Percentiles rank a stretch among this genome's conserved stretches.
phyloP scores from a whole-genome alignment of 2,113 vertebrate species.

The Blennius ocellaris region DNA sequence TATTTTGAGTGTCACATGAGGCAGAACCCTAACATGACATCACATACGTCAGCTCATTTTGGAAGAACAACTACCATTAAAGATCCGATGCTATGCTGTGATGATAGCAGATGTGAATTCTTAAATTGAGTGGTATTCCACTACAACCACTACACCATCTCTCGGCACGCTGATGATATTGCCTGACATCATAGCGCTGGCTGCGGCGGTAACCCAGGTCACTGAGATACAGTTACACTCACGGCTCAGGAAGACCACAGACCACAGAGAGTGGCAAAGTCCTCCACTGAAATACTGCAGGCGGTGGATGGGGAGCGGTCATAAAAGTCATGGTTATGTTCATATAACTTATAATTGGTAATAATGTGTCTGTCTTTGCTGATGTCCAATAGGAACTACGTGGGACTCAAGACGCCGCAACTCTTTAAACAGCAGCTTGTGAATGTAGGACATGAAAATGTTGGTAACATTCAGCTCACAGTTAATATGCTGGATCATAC shows the following conservation, averaged over 20 bases:
- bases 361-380: background rate
- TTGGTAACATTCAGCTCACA: conserved; percentile 11
- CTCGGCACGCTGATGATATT: conserved; percentile 20
- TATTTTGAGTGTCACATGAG: conserved; percentile 2
- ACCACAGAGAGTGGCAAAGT: conserved; percentile 22
- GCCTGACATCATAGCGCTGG: conserved; percentile 55
- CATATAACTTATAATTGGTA: background rate
- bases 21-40: conserved; percentile 38
- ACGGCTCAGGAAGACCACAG: conserved; percentile 9
- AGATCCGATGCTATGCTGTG: conserved; percentile 12
- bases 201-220: conserved; percentile 53
- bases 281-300: conserved; percentile 10
- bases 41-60: conserved; percentile 25
- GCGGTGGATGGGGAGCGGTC: background rate
- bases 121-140: conserved; percentile 34
- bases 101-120: conserved; percentile 45
- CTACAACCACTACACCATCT: conserved; percentile 27
- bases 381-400: conserved; percentile 3
- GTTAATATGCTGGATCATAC: conserved; percentile 30
- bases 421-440: background rate
- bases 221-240: conserved; percentile 58
- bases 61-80: background rate
- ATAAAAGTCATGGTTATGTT: background rate
- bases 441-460: conserved; percentile 5
- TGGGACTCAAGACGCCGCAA: too few relatives aligned